phyloP scores from a whole-genome alignment of 2,797 vertebrate genomes.

The Acestrorhynchus altus region DNA sequence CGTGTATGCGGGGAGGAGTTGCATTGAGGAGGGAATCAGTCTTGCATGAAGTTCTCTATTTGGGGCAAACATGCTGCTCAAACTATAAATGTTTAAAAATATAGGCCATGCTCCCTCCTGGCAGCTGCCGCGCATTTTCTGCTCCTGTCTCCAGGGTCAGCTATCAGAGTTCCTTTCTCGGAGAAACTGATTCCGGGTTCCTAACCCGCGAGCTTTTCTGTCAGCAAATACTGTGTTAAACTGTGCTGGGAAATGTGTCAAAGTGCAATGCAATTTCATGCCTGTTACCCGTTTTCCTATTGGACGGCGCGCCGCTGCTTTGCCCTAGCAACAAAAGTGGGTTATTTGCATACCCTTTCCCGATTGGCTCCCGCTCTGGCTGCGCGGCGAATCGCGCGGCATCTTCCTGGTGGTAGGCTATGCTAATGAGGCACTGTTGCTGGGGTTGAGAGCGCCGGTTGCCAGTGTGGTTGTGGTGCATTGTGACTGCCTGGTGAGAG shows the following conservation, averaged over 20 bases:
- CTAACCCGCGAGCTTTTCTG: conserved; percentile 63
- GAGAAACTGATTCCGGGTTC: conserved; percentile 60
- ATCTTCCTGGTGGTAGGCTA: conserved; percentile 94
- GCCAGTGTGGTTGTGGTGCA: conserved; percentile 81
- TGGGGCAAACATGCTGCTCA: conserved; percentile 48
- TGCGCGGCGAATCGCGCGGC: conserved; percentile 87
- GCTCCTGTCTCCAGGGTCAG: conserved; percentile 55
- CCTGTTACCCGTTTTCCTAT: conserved; percentile 99
- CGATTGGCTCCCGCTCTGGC: conserved; percentile 86
- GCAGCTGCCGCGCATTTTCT: conserved; percentile 51
- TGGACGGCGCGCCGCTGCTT: conserved; percentile 91
- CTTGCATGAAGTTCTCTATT: conserved; percentile 47
- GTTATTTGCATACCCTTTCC: conserved; percentile 93
- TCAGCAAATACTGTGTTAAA: conserved; percentile 68
- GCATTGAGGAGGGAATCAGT: conserved; percentile 20
- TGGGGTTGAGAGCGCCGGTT: conserved; percentile 90
- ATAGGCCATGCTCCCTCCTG: conserved; percentile 58
- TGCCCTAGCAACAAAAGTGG: conserved; percentile 98
- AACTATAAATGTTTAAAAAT: conserved; percentile 58
- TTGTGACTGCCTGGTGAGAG: conserved; percentile 86
- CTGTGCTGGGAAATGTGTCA: conserved; percentile 88
- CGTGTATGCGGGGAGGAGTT: conserved; percentile 10
- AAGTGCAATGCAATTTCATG: conserved; percentile 98
- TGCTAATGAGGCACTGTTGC: conserved; percentile 99
- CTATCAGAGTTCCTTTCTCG: conserved; percentile 57